phyloP scores from a whole-genome alignment of 2,797 vertebrate genomes.

The Muscicapa striata region DNA sequence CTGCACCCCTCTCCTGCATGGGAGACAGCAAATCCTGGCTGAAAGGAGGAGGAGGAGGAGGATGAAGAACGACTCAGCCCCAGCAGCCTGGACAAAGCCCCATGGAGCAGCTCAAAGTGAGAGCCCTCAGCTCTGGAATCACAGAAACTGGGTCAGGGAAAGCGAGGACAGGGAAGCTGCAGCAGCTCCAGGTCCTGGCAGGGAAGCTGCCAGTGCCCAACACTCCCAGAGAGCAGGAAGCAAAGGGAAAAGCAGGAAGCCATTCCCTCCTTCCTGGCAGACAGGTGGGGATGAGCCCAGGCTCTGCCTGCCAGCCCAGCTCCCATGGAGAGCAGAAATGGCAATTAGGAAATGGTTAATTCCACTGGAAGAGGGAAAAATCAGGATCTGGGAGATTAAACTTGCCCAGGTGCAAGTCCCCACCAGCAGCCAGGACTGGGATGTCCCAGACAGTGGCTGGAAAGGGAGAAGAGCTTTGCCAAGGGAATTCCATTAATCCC shows the following conservation, averaged over 20 bases:
- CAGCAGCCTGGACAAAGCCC: neutral
- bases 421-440: neutral
- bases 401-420: neutral
- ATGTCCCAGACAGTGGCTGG: neutral
- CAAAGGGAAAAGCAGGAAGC: neutral
- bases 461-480: neutral
- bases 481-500: neutral
- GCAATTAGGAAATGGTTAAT: neutral
- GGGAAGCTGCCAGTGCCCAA: neutral
- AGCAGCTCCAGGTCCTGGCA: neutral
- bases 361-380: neutral
- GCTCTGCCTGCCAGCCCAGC: neutral
- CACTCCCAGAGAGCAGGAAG: fast-evolving
- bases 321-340: neutral
- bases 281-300: neutral
- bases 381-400: neutral
- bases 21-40: neutral
- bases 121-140: neutral
- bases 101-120: neutral
- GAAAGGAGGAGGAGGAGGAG: neutral
- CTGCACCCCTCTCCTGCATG: neutral
- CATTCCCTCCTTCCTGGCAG: neutral
- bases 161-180: neutral
- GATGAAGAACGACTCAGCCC: neutral
- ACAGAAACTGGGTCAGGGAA: constrained; percentile 39